These are phyloP conservation scores for Dicerorhinus sumatrensis DNA, from an alignment of 2,113 vertebrate species.

Conservation along the genomic window DNA sequence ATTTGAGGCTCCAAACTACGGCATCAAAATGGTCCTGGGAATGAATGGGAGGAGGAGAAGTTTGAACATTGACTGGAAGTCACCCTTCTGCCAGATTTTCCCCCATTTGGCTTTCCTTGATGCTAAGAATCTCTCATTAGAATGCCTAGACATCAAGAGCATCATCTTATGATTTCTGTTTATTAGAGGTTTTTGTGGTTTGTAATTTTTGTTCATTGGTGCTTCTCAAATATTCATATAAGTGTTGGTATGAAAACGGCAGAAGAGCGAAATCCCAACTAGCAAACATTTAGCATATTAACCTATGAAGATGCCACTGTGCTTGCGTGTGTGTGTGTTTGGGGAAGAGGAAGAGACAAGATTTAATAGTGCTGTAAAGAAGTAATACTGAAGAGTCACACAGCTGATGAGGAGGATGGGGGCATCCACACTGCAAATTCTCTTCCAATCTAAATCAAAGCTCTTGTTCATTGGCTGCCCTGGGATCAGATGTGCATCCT, in stretches of 20 bases:
- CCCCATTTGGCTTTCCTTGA: not conserved
- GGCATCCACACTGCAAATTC: not conserved
- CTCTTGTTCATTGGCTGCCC: not conserved
- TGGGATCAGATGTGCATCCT: not conserved
- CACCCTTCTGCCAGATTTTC: not conserved
- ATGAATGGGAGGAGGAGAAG: not conserved
- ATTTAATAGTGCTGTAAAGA: not conserved
- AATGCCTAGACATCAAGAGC: not conserved
- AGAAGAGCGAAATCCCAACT: not conserved
- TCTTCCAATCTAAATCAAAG: not conserved
- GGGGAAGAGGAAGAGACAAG: not conserved
- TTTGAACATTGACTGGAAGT: constrained; percentile 39
- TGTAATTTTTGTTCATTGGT: constrained; percentile 44
- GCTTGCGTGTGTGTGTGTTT: not conserved
- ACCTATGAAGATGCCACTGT: not conserved
- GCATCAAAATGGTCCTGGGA: constrained; percentile 37
- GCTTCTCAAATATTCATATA: not conserved
- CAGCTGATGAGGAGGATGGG: not conserved
- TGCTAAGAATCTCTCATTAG: not conserved
- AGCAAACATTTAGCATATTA: not conserved
- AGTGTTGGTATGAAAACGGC: not conserved
- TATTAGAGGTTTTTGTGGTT: not conserved
- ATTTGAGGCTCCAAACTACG: not conserved
- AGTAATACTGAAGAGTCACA: not conserved
- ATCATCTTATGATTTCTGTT: not conserved